Conservation (phyloP, 2,888 invertebrate genomes). For the Therioaphis trifolii region DNA sequence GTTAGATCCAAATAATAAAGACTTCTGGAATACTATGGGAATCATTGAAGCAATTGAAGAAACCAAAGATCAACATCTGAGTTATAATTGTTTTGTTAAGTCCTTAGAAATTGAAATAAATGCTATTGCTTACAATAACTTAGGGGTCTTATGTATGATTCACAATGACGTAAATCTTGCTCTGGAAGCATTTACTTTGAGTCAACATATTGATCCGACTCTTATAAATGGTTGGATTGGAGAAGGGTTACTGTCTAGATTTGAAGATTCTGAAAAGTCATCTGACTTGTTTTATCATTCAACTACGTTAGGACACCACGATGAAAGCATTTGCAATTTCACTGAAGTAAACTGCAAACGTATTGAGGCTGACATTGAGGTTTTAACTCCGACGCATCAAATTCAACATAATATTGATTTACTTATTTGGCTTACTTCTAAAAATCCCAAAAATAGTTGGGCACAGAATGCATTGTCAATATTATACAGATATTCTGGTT, state of each 20-base stretch:
- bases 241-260: slow-evolving; percentile 9
- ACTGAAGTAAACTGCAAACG: slow-evolving; percentile 16
- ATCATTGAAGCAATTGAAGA: slow-evolving; percentile 43
- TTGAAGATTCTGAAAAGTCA: slow-evolving; percentile 8
- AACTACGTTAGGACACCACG: slow-evolving; percentile 49
- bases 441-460: slow-evolving; percentile 42
- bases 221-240: slow-evolving; percentile 51
- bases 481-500: slow-evolving; percentile 15
- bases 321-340: slow-evolving; percentile 45
- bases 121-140: slow-evolving; percentile 45
- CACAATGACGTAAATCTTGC: slow-evolving; percentile 49
- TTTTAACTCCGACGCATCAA: neutral
- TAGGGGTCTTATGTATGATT: slow-evolving; percentile 37
- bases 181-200: slow-evolving; percentile 41
- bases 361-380: neutral
- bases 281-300: slow-evolving; percentile 51
- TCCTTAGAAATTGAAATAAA: slow-evolving; percentile 43
- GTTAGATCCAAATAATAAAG: slow-evolving; percentile 37
- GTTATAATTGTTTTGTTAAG: slow-evolving; percentile 52
- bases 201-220: slow-evolving; percentile 41
- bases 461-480: slow-evolving; percentile 52
- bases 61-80: slow-evolving; percentile 1
- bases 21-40: slow-evolving; percentile 57
- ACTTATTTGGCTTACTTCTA: slow-evolving; percentile 41
- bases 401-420: slow-evolving; percentile 42